Evolutionary conservation across 2,888 invertebrate species (phyloP), one percentile per base, ranked within the genome.

Genomic region (Ennomos fuscantarius): DNA sequence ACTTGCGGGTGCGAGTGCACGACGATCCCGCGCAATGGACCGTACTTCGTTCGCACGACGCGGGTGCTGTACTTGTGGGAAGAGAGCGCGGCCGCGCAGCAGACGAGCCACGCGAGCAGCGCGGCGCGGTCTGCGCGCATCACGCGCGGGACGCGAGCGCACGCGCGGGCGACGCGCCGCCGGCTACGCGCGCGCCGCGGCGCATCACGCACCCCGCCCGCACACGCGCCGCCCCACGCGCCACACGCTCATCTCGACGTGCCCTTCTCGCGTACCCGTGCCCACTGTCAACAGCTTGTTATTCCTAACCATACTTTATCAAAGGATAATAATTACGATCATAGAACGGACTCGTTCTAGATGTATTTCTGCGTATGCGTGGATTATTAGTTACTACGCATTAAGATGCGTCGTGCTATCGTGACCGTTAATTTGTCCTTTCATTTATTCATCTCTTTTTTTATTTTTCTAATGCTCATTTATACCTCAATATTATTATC

Each of bases 41-140:
- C 98, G 93, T 98, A 98, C 84, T 97, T 96, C 69, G 98, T 98
- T 80, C 95, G 94, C 68, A 98, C 96, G 64, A 97, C 95, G 72
- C 96, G 94, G 65, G 96, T 95, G 87, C 96, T 96, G 89, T 96
- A 96, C 84, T 96, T 96, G 87, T 96, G 96, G 74, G 94, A 93
- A 70, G 89, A 93, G 78, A 93, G 93, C 78, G 90, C 92, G 78
- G 86, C 82, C 72, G 89, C 89, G 83, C 90, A 93, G 85, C 93
- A 91, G 79, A 93, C 87, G 83, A 93, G 89, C 85, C 93, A 92
- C 87, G 93, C 89, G 79, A 88, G 80, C 69, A 93, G 91, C 87
- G 93, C 90, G 92, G 93, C 89, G 86, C 87, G 83, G 76, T 76
- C 82, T 78, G 85, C 80, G 84, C 86, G 90, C 91, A 91, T 91